Evolutionary conservation across 53 echinoderm and acorn worm species (phyloP), one percentile per base, ranked within the genome.

Genomic region (Echinarachnius parma): DNA sequence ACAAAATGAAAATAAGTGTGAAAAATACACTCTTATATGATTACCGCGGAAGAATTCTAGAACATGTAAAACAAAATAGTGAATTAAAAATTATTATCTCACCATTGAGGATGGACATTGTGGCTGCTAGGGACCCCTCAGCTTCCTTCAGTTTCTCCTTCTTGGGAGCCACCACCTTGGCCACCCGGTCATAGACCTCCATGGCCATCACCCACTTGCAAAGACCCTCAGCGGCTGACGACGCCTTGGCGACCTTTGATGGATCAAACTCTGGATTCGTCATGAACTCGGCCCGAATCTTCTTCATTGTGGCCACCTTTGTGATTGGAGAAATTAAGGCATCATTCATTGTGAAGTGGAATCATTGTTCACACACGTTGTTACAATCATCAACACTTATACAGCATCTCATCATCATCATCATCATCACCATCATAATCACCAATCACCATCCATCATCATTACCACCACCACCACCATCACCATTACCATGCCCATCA

Each of bases 121-220:
- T 98, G 62, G 84, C 56, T 19, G 91, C 85, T 32, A 98, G 59
- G 30, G 82, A 77, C 33, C 85, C 71, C 62, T 98, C 98, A 31
- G 98, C 98, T 36, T 91, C 98, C 59, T 87, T 84, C 46, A 98
- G 86, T 63, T 98, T 98, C 66, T 87, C 91, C 55, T 91, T 98
- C 91, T 98, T 98, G 11, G 98, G 98, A 29, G 98, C 98, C 4
- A 98, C 98, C 58, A 98, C 98, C 56, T 96, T 98, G 35, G 98
- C 98, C 27, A 98, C 91, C 39, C 98, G 78, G 83, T 98, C 98
- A 27, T 98, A 98, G 27, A 90, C 95, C 78, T 94, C 95, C 95
- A 94, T 94, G 34, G 95, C 95, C 75, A 85, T 74, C 1, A 80
- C 85, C 85, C 85, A 85, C 59, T 79, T 72, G 21, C 87, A 87